phyloP scores from a whole-genome alignment of 2,797 vertebrate genomes.

The Malacoctenus gilli region DNA sequence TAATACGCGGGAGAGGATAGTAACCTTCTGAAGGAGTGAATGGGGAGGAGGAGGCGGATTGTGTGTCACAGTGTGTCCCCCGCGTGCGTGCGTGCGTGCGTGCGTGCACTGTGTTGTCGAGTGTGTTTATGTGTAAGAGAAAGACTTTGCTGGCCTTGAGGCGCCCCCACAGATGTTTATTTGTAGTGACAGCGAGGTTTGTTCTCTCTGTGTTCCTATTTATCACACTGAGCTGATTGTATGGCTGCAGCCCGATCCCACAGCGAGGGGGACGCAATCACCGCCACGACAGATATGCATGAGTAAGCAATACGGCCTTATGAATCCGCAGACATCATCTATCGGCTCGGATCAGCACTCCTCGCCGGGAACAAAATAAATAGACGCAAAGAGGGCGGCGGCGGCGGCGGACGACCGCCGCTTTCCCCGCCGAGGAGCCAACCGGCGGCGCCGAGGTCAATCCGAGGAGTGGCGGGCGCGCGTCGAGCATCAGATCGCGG shows the following conservation, averaged over 20 bases:
- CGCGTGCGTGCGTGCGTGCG: constrained; percentile 35
- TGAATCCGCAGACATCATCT: constrained; percentile 58
- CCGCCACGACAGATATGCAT: constrained; percentile 58
- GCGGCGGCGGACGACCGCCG: too few relatives aligned
- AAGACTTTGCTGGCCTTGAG: constrained; percentile 63
- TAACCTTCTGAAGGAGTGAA: constrained; percentile 71
- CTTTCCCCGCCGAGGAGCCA: too few relatives aligned
- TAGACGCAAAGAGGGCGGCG: constrained; percentile 28
- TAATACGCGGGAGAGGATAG: constrained; percentile 68
- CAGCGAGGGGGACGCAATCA: constrained; percentile 63
- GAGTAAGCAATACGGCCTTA: constrained; percentile 61
- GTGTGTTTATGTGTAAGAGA: constrained; percentile 48
- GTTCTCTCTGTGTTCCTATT: constrained; percentile 71
- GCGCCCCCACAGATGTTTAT: constrained; percentile 73
- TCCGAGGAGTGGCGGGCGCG: too few relatives aligned
- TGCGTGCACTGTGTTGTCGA: constrained; percentile 5
- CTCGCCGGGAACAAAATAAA: constrained; percentile 32
- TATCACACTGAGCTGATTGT: constrained; percentile 74
- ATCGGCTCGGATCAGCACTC: constrained; percentile 60
- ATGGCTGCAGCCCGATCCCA: constrained; percentile 52
- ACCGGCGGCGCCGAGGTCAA: too few relatives aligned
- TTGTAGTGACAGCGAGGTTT: constrained; percentile 72
- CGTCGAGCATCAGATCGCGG: too few relatives aligned
- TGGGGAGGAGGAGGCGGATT: constrained; percentile 60
- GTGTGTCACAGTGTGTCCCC: constrained; percentile 35